Evolutionary conservation across 2,797 vertebrate species (phyloP).

Genomic region (Galagoides demidoff): DNA sequence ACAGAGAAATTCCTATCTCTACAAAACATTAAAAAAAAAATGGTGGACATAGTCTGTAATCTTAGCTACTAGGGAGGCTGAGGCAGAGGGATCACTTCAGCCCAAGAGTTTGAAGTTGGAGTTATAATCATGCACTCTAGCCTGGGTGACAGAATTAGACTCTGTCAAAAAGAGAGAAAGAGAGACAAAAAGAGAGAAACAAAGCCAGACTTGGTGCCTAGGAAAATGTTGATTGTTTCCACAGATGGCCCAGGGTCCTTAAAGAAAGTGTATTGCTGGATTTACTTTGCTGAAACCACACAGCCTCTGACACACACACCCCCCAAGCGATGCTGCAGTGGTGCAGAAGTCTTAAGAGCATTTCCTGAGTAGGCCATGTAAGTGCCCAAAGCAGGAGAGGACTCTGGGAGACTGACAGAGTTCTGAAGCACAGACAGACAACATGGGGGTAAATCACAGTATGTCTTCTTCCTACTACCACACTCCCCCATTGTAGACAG

Average conservation of each 20-base stretch:
- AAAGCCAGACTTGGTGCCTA: not conserved
- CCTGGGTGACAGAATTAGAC: not conserved
- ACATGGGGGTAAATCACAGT: not conserved
- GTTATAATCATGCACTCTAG: not conserved
- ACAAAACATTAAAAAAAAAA: not conserved
- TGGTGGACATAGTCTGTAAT: not conserved
- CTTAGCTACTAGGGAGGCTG: not conserved
- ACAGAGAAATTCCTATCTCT: not conserved
- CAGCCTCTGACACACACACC: no score
- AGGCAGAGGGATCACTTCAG: not conserved
- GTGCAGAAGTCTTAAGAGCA: rapidly evolving
- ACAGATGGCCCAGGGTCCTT: no score
- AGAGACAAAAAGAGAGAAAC: not conserved
- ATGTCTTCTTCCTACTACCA: not conserved
- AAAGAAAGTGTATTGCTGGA: not conserved
- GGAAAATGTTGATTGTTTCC: not conserved
- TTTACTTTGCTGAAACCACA: not conserved
- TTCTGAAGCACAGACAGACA: not conserved
- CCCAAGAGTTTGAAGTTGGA: not conserved
- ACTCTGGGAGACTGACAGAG: not conserved
- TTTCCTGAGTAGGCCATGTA: rapidly evolving
- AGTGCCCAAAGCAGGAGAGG: not conserved
- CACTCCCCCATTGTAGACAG: not conserved
- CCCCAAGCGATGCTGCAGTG: not conserved
- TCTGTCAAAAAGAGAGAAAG: not conserved